Base-by-base conservation (phyloP, 2,797 vertebrate genomes). In the Hemitrygon akajei region DNA sequence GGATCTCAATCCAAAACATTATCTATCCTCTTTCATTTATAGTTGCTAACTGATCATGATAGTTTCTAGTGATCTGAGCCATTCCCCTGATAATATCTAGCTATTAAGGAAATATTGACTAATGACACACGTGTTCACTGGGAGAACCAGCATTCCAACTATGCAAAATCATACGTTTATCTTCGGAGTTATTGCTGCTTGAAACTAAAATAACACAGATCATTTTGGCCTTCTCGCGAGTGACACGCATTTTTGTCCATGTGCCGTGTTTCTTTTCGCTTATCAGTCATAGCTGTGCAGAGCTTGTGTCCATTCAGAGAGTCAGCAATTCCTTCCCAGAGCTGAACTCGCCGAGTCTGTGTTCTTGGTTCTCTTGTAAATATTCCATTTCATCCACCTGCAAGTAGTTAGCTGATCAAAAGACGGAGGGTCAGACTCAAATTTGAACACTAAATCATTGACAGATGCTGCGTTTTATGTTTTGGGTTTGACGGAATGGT, bases 341-440 rank as follows among this genome's bases (percentile, higher is more conserved):
- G 71, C 69, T 76, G 91, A 93, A n/a, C 71, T 93, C 30, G 71
- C n/a, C 71, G 40, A 58, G 40, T 7, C 73, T 93, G 40, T 47
- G 37, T 71, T 73, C 37, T 56, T 47, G 56, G 56, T 30, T 93
- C 71, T 56, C 40, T 56, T 75, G 71, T 71, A 93, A 40, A 16
- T 73, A 56, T 93, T 93, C 69, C 91, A 93, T 76, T 93, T 93
- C 40, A 76, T 93, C 91, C 91, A 93, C 91, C 91, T 93, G 91
- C 91, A 93, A 93, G 37, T 9, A 76, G 91, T 93, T 93, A 93
- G 71, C 91, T 76, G 71, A 93, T 93, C 71, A 93, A 93, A 91
- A 71, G 71, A 12, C 40, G 9, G 1, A 1, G 91, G 91, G 91
- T 75, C 40, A 9, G 91, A 27, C 91, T 93, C 27, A 93, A 93